Base-by-base conservation (phyloP, 2,113 vertebrate species). In the Podarcis cretensis region DNA sequence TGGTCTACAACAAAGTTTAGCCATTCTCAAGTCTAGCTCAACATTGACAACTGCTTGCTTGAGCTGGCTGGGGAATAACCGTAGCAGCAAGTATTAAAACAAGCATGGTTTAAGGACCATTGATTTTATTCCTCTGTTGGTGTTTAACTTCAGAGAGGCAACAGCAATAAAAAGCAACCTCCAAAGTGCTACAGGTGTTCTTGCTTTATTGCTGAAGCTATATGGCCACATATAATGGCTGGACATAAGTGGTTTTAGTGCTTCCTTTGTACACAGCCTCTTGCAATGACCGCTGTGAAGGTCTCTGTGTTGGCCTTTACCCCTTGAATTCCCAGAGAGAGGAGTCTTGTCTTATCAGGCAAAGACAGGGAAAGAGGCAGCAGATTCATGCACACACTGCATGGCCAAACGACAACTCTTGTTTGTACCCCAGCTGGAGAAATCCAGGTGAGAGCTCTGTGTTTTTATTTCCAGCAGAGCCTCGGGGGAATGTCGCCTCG, bases 381-480 rank as follows among this genome's bases (percentile, higher is more conserved):
- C 9, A 63, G 68, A 89, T 75, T 80, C 78, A 80, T 14, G 71
- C 54, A 54, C 6, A 2, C 12, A 8, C 7, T 73, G 86, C 43
- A 40, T 59, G 71, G n/a, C 30, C 81, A 79, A 90, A 5, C 43
- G 88, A 54, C 54, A 85, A 82, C n/a, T 4, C 30, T 81, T 25
- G 80, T 87, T 54, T 94, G 48, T 81, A 43, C 20, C 6, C 54
- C 1, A 77, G 9, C 13, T 71, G 69, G 23, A 85, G 69, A 90
- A 69, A 75, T 57, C 30, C 57, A 48, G 80, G 57, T 48, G 35
- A 83, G 80, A 43, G 43, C 14, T 35, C 40, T n/a, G 3, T 88
- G 87, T 90, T 48, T 71, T 6, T 82, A n/a, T 73, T 75, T 87
- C 57, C 88, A 84, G 12, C 75, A 65, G 14, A 77, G 57, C 4